Conservation (phyloP, 2,113 vertebrate genomes). For the Charadrius vociferus region DNA sequence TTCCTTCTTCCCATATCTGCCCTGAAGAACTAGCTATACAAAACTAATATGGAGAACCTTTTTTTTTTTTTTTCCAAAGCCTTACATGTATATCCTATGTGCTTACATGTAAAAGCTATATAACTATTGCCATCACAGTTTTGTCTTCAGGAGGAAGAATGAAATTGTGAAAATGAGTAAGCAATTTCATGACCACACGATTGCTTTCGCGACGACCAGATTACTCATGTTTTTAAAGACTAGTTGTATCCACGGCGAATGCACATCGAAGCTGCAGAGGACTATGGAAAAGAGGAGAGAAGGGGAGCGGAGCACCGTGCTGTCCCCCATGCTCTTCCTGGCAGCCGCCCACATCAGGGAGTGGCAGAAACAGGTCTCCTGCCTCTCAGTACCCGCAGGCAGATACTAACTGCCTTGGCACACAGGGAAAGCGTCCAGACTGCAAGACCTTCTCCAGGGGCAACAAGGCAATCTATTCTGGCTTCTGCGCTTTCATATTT, state of each 20-base stretch:
- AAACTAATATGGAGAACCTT: background rate
- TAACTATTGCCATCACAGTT: background rate
- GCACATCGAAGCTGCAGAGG: background rate
- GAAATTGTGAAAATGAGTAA: background rate
- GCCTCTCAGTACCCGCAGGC: background rate
- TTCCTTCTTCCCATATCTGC: background rate
- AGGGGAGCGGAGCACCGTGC: rapidly evolving
- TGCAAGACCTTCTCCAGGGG: background rate
- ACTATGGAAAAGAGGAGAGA: background rate
- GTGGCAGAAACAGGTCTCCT: background rate
- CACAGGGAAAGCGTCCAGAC: background rate
- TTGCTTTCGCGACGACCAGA: background rate
- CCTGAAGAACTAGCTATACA: background rate
- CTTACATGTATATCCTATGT: rapidly evolving
- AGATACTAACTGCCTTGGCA: background rate
- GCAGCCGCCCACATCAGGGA: background rate
- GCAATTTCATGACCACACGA: background rate
- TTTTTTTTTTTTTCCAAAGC: background rate
- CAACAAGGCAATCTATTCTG: background rate
- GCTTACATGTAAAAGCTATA: background rate
- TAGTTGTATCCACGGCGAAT: background rate
- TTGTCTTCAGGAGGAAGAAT: background rate
- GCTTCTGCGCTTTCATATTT: background rate
- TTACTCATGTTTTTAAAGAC: background rate
- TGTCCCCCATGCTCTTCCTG: background rate